Percentiles rank a stretch among this genome's conserved stretches.
phyloP scores from a whole-genome alignment of 2,113 vertebrate species.

The Beaufortia kweichowensis region DNA sequence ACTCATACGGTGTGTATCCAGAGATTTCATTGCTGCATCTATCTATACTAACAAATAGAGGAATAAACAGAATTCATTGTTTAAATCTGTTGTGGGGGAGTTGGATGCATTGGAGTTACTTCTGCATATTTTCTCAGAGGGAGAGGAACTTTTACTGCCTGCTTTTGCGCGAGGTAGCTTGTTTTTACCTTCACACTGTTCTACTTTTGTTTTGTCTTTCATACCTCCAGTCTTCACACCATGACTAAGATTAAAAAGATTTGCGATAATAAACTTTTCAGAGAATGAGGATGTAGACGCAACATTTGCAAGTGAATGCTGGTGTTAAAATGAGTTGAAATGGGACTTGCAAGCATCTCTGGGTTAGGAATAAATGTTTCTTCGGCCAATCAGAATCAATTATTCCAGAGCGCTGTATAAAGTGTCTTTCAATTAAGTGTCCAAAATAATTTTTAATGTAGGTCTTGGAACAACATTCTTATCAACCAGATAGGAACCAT shows the following conservation, averaged over 20 bases:
- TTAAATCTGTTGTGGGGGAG: constrained; percentile 15
- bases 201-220: constrained; percentile 10
- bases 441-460: no score
- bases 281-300: neutral
- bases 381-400: no score
- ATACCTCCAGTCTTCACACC: neutral
- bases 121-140: constrained; percentile 13
- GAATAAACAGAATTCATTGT: neutral
- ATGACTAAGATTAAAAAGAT: constrained; percentile 9
- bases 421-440: no score
- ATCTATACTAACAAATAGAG: neutral
- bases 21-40: constrained; percentile 22
- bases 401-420: no score
- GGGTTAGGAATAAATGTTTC: no score
- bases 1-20: constrained; percentile 36
- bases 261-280: constrained; percentile 12
- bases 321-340: neutral
- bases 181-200: neutral
- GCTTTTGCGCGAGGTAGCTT: neutral
- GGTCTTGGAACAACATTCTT: neutral
- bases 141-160: neutral
- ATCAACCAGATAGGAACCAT: neutral
- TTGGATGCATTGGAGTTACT: constrained; percentile 14
- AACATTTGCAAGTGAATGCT: constrained; percentile 27
- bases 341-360: neutral